Base-by-base conservation (phyloP, 2,113 vertebrate genomes). In the Azemiops feae region DNA sequence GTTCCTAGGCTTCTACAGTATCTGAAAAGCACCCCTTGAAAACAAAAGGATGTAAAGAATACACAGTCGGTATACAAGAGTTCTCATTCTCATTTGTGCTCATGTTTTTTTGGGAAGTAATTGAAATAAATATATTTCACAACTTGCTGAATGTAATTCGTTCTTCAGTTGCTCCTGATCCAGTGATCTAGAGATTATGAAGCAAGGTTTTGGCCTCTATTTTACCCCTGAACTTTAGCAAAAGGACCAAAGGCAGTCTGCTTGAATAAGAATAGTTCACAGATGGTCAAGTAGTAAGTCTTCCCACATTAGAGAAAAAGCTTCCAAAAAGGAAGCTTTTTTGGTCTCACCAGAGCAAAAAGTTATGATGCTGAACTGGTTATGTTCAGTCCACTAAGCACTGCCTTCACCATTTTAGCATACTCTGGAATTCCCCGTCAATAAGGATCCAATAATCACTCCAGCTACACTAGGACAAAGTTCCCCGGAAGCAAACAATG, bases 21-120 rank as follows among this genome's bases (percentile, higher is more conserved):
- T 53, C 85, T 94, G 89, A 85, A 92, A 85, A 91, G 27, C 92
- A 90, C 81, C 89, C 95, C 92, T 18, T 22, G 1, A 91, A 91
- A 25, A 92, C 89, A 53, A n/a, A 18, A 0, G 0, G 8, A 7
- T 90, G 43, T 91, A 95, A 53, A 47, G 64, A n/a, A 53, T 52
- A 47, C 69, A 20, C 3, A 57, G 60, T 74, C 52, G 20, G 85
- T 92, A 22, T 25, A 47, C 27, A 8, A 74, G 89, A 92, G 87
- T 12, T 89, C 92, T 89, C 47, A 81, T 34, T 1, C 1, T 94
- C 54, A 34, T 87, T 91, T 91, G 85, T 27, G 0, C 9, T 55
- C 50, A 94, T 88, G 53, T 47, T 69, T 43, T 90, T 88, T 85
- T 1, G 47, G 50, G 6, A 54, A 89, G 53, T 16, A 27, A 94